A percentile compares a stretch with the other conserved stretches of the same genome.
phyloP scores from a whole-genome alignment of 1,140 invertebrate genomes.

The Cydia fagiglandana region DNA sequence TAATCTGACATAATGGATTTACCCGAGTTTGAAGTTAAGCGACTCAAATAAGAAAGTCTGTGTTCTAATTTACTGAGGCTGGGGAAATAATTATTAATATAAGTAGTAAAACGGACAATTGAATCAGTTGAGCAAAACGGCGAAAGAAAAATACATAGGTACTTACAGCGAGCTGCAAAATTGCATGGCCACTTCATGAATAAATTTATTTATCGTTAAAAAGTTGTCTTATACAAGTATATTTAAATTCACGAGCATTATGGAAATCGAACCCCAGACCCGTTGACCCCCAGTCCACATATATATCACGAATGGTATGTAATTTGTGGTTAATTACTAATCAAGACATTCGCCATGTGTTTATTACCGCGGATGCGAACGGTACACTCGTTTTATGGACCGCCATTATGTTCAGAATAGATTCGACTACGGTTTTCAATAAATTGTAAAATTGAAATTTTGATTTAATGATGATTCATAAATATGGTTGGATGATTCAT shows the following conservation, averaged over 20 bases:
- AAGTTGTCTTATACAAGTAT: too few species aligned
- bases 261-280: conserved; percentile 9
- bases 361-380: conserved; percentile 20
- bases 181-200: too few species aligned
- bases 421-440: conserved; percentile 5
- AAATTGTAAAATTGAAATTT: not conserved
- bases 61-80: too few species aligned
- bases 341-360: conserved; percentile 16
- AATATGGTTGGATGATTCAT: not conserved
- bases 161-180: too few species aligned
- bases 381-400: not conserved
- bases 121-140: too few species aligned
- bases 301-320: conserved; percentile 3
- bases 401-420: conserved; percentile 12
- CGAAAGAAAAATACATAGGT: too few species aligned
- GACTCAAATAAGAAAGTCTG: too few species aligned
- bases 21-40: too few species aligned
- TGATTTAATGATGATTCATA: not conserved
- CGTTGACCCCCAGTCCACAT: not conserved
- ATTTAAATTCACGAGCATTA: not conserved
- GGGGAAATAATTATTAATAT: too few species aligned
- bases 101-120: too few species aligned
- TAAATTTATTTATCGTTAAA: too few species aligned
- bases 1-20: too few species aligned
- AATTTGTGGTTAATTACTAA: conserved; percentile 24